Evolutionary conservation across 2,797 vertebrate species (phyloP), one percentile per base, ranked within the genome.

Genomic region (Sebastes aleutianus): DNA sequence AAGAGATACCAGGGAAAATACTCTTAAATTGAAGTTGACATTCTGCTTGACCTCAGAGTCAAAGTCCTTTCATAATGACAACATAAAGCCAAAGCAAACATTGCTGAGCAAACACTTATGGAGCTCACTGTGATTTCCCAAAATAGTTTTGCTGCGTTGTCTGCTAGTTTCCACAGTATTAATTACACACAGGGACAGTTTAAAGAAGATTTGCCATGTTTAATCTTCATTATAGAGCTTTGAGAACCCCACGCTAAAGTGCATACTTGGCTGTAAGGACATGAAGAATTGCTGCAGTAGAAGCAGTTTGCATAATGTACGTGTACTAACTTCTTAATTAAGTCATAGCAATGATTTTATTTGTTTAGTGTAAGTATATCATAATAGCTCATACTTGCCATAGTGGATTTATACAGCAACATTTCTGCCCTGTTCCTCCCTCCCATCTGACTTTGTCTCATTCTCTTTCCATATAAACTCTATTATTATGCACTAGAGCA

Each of bases 181-280:
- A 29, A 74, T 85, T 79, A 79, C 70, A 86, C 80, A 88, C 27
- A 27, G 32, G 56, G 73, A 70, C 56, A 58, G 72, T 84, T 82
- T 73, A 68, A 85, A 77, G 74, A 65, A 62, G 73, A 4, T 78
- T 58, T 85, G 74, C 10, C 10, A 18, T 18, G 4, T 78, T 85
- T 86, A 84, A 84, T 91, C 82, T 78, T 62, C 31, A 27, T 54
- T 43, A n/a, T 77, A 74, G 10, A 77, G 57, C 71, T 70, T 4
- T 70, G 39, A 78, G 34, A 76, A 74, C 29, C 29, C 53, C 54
- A 24, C 4, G 12, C 61, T 64, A 26, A 32, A 80, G 34, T 74
- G 20, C 75, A 74, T 36, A 24, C 13, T 54, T 73, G 32, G 43
- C 74, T 26, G 8, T 34, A 2, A 54, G 43, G 39, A 32, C 18